Conservation (phyloP, 1,140 invertebrate genomes). For the Trichonephila clavipes region DNA sequence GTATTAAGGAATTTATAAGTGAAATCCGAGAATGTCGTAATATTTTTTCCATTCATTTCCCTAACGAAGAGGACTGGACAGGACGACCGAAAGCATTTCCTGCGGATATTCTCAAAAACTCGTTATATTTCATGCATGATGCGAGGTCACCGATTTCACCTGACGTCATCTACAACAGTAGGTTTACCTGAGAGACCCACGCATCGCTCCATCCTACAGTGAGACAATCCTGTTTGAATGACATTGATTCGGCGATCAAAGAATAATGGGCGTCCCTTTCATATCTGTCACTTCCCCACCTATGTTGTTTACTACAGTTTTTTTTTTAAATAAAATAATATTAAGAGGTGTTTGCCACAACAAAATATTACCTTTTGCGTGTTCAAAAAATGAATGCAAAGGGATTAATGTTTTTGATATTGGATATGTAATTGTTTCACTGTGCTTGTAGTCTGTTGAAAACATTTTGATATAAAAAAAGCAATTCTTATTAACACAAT, state of each 20-base stretch:
- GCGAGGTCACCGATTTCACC: conserved; percentile 35
- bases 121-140: conserved; percentile 45
- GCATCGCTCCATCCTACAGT: background rate
- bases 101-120: conserved; percentile 43
- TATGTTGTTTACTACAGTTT: too few relatives aligned
- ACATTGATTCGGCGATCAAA: background rate
- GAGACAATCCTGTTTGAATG: background rate
- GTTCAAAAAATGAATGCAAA: too few relatives aligned
- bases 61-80: background rate
- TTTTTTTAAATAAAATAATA: too few relatives aligned
- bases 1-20: too few relatives aligned
- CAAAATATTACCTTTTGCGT: too few relatives aligned
- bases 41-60: conserved; percentile 23
- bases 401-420: too few relatives aligned
- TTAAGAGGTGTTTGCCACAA: too few relatives aligned
- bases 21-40: background rate
- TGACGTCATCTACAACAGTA: conserved; percentile 36
- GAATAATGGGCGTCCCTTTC: background rate
- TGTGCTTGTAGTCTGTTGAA: too few relatives aligned
- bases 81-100: conserved; percentile 45
- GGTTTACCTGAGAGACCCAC: conserved; percentile 22
- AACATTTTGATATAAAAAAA: too few relatives aligned
- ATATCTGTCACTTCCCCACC: too few relatives aligned
- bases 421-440: too few relatives aligned
- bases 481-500: too few relatives aligned